Evolutionary conservation across 2,888 invertebrate genomes (phyloP).

Genomic region (Eupithecia tripunctaria): DNA sequence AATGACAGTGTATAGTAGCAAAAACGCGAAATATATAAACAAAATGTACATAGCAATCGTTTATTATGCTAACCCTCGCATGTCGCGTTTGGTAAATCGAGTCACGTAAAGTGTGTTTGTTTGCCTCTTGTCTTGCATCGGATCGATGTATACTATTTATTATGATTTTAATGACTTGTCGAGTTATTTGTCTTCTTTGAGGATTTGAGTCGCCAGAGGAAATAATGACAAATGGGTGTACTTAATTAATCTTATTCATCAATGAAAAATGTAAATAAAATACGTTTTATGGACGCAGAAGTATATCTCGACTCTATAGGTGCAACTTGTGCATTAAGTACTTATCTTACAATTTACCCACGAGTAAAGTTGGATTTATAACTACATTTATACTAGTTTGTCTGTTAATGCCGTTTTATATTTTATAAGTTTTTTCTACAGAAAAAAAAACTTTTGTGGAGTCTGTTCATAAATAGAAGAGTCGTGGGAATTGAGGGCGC

Average conservation of each 20-base stretch:
- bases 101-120: constrained; percentile 78
- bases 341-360: not conserved
- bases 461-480: too few species aligned
- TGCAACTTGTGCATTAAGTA: not conserved
- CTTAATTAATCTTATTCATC: not conserved
- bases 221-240: not conserved
- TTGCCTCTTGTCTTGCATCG: constrained; percentile 65
- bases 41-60: constrained; percentile 60
- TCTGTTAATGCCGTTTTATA: not conserved
- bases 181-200: constrained; percentile 63
- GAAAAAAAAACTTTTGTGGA: too few species aligned
- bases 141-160: constrained; percentile 70
- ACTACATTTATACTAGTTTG: not conserved
- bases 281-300: not conserved
- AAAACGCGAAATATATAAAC: constrained; percentile 64
- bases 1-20: constrained; percentile 32
- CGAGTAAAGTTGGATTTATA: not conserved
- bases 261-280: not conserved
- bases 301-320: not conserved
- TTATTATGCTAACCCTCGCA: constrained; percentile 78
- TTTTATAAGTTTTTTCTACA: not conserved
- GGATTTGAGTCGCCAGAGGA: constrained; percentile 57
- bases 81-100: constrained; percentile 81
- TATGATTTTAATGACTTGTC: constrained; percentile 71
- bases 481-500: too few species aligned